phyloP scores from a whole-genome alignment of 2,888 invertebrate species.

The Scaptomyza flava region DNA sequence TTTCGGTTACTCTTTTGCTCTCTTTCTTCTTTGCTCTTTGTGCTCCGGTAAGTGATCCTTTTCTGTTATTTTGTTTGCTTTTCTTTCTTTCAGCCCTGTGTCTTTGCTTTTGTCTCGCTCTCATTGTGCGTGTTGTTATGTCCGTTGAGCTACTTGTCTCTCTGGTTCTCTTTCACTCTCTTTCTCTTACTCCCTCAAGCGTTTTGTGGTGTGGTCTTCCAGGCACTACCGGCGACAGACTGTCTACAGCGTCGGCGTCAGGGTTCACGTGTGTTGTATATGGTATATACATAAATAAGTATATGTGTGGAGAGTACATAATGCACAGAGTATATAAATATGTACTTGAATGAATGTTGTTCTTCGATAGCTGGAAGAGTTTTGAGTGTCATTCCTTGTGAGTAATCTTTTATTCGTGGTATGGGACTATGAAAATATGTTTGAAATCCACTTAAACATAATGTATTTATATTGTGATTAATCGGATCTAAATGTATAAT shows the following conservation, averaged over 20 bases:
- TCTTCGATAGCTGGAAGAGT: slow-evolving; percentile 9
- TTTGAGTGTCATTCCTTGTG: slow-evolving; percentile 30
- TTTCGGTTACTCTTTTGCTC: slow-evolving; percentile 14
- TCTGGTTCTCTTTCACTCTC: slow-evolving; percentile 7
- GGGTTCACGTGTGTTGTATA: slow-evolving; percentile 33
- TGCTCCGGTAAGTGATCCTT: slow-evolving; percentile 48
- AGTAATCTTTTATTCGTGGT: slow-evolving; percentile 57
- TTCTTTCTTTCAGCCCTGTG: slow-evolving; percentile 39
- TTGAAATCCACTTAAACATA: slow-evolving; percentile 25
- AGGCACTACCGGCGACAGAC: slow-evolving; percentile 72
- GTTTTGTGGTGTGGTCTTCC: slow-evolving; percentile 11
- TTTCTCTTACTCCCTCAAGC: slow-evolving; percentile 11
- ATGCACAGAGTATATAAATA: slow-evolving; percentile 23
- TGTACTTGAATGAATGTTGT: slow-evolving; percentile 25
- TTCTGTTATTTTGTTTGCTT: slow-evolving; percentile 51
- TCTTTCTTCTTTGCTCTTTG: slow-evolving; percentile 12
- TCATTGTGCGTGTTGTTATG: slow-evolving; percentile 63
- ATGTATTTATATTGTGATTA: slow-evolving; percentile 1
- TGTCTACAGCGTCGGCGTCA: slow-evolving; percentile 74
- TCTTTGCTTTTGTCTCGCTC: slow-evolving; percentile 66
- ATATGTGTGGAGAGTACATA: slow-evolving; percentile 21
- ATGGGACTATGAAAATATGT: slow-evolving; percentile 51
- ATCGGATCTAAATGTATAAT: neutral
- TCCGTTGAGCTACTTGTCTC: slow-evolving; percentile 56
- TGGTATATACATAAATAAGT: slow-evolving; percentile 19